phyloP scores from a whole-genome alignment of 1,140 invertebrate genomes.

The Pogonus chalceus region DNA sequence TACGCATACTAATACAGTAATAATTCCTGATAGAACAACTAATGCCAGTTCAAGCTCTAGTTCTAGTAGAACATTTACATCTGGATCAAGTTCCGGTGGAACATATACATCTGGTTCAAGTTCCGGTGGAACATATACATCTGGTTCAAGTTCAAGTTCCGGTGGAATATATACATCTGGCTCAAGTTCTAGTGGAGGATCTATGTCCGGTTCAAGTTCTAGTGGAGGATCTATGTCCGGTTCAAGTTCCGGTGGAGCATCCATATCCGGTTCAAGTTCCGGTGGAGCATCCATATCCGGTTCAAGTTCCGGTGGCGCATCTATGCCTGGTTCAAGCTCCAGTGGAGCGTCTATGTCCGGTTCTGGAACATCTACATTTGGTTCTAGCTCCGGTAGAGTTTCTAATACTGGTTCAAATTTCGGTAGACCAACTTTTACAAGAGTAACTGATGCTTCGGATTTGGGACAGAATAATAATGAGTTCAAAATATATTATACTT shows the following conservation, averaged over 20 bases:
- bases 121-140: background rate
- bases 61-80: background rate
- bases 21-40: background rate
- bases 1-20: no score
- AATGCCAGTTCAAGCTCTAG: background rate
- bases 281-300: constrained; percentile 10
- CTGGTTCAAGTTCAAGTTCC: background rate
- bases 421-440: no score
- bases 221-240: background rate
- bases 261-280: constrained; percentile 8
- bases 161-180: background rate
- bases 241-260: background rate
- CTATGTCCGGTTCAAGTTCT: background rate
- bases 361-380: background rate
- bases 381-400: background rate
- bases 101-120: background rate
- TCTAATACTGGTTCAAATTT: background rate
- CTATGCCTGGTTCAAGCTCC: constrained; percentile 11
- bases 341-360: background rate
- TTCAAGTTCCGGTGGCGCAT: constrained; percentile 11
- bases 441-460: background rate
- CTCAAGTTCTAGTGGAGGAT: background rate
- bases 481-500: background rate
- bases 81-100: background rate
- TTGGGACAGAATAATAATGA: background rate